Evolutionary conservation across 2,113 vertebrate genomes (phyloP).

Genomic region (Lamprologus sp.): DNA sequence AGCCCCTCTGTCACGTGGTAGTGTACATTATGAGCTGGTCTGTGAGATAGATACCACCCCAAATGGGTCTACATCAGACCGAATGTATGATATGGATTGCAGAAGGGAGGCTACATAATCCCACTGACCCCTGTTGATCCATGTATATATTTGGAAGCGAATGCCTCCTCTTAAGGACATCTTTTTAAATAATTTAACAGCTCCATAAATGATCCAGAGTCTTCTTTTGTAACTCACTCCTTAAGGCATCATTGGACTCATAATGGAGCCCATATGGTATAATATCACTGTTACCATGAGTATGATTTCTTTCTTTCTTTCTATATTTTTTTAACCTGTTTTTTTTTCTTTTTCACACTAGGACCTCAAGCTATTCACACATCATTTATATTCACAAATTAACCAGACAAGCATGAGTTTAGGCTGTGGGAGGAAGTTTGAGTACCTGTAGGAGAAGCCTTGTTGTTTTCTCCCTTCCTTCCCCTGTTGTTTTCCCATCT

Average conservation of each 20-base stretch:
- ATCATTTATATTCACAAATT: neutral
- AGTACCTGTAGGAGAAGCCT: neutral
- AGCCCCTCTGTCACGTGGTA: constrained; percentile 4
- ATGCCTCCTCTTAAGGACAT: neutral
- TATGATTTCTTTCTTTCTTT: neutral
- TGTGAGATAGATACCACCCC: neutral
- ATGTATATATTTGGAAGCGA: neutral
- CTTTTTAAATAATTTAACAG: neutral
- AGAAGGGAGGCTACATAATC: neutral
- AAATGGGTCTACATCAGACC: neutral
- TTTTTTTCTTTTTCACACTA: neutral
- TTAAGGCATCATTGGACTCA: neutral
- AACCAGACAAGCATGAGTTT: neutral
- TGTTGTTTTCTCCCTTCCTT: neutral
- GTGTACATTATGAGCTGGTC: constrained; percentile 14
- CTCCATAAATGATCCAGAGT: neutral
- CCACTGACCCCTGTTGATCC: constrained; percentile 1
- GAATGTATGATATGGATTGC: constrained; percentile 12
- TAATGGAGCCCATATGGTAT: neutral
- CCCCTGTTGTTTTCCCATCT: neutral
- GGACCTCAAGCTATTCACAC: neutral
- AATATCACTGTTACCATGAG: neutral
- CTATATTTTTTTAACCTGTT: neutral
- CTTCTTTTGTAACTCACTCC: neutral
- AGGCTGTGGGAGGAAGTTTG: neutral